Evolutionary conservation across 2,113 vertebrate genomes (phyloP).

Genomic region (Myotis davidii): DNA sequence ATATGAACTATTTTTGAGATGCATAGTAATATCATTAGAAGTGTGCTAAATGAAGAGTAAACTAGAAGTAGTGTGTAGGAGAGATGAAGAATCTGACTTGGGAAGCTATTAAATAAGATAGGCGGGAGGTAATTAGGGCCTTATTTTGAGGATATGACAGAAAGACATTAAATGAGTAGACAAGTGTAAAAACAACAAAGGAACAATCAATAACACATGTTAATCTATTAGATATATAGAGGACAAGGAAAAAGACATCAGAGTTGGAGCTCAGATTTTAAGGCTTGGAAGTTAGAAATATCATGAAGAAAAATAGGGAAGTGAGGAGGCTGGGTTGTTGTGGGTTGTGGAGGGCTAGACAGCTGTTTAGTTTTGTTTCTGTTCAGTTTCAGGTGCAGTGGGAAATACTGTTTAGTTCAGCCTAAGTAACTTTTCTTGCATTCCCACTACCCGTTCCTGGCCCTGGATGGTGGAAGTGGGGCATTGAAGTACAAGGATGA

Average conservation of each 20-base stretch:
- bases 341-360: background rate
- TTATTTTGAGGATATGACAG: background rate
- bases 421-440: slow-evolving; percentile 1
- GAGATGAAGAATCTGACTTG: background rate
- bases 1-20: slow-evolving; percentile 38
- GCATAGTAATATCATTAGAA: background rate
- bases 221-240: background rate
- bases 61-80: background rate
- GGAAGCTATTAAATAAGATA: slow-evolving; percentile 21
- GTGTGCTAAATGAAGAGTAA: slow-evolving; percentile 16
- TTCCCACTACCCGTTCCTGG: background rate
- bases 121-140: background rate
- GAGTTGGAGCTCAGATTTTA: slow-evolving; percentile 10
- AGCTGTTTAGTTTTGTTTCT: slow-evolving; percentile 42
- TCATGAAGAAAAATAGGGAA: slow-evolving; percentile 44
- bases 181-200: background rate
- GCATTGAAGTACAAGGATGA: background rate
- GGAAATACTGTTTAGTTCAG: slow-evolving; percentile 15
- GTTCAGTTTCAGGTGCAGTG: slow-evolving; percentile 13
- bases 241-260: slow-evolving; percentile 6
- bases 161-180: background rate
- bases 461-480: background rate
- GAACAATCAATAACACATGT: background rate
- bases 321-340: slow-evolving; percentile 14
- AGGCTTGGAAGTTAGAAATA: background rate